Evolutionary conservation across 2,113 vertebrate genomes (phyloP), one percentile per base, ranked within the genome.

Genomic region (Pangasianodon hypophthalmus): DNA sequence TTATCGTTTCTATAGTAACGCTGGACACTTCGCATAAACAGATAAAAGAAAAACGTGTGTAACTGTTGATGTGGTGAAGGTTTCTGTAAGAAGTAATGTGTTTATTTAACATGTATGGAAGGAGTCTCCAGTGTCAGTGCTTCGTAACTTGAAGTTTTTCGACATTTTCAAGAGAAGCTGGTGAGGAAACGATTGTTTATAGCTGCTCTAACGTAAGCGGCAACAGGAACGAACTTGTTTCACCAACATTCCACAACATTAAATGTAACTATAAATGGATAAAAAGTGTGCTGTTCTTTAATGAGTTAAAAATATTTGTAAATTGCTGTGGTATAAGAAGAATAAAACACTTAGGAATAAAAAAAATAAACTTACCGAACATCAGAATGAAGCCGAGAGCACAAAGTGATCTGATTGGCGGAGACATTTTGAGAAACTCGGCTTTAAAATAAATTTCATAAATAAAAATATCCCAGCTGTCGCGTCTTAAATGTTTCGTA

Each of bases 311-410:
- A n/a, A n/a, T 2, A 2, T 41, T 48, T 4, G 8, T 81, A 18
- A 32, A 18, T 19, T 82, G 0, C 19, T 26, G 50, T 54, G 24
- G 0, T 18, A 19, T 64, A 32, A 29, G 21, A 58, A n/a, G 13
- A 48, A 41, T 60, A 71, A 62, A 29, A 16, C 26, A 77, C 3
- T 29, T 67, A 67, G 4, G 18, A 79, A 56, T 46, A 0, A 24
- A 58, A 83, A 44, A 11, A 71, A 58, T 58, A 75, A 84, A 92
- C 95, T 95, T 87, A 96, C 96, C 94, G 3, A 92, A 92, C 80
- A 95, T 88, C 81, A 88, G 80, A 92, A 94, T 41, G 64, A 94
- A 50, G 71, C 93, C 37, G 50, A 94, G 32, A 91, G 46, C 73
- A 37, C 93, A 73, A 58, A 80, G 52, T 32, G 29, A 46, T 37